A percentile compares a stretch with the other conserved stretches of the same genome.
These are phyloP conservation scores for Zalophus californianus DNA, from an alignment of 2,797 vertebrate genomes.

Conservation along the genomic window DNA sequence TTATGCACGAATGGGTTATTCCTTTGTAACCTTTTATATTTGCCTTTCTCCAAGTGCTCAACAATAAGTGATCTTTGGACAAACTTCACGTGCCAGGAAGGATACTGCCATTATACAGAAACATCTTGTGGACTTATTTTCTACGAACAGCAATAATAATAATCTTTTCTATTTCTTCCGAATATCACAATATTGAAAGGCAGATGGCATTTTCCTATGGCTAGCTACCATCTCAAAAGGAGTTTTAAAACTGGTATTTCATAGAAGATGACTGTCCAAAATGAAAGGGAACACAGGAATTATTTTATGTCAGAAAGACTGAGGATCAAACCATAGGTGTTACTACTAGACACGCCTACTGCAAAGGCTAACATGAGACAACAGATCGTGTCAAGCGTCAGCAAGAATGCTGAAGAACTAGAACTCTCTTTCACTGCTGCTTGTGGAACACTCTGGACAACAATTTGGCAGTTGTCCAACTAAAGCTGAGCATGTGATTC, in stretches of 20 bases:
- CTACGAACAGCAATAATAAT: background rate
- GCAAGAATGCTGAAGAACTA: background rate
- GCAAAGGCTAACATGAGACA: background rate
- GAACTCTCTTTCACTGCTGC: background rate
- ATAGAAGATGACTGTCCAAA: background rate
- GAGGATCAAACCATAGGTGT: background rate
- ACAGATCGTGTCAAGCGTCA: too few relatives aligned
- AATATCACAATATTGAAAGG: background rate
- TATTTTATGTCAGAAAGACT: background rate
- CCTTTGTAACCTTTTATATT: background rate
- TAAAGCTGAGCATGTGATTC: background rate
- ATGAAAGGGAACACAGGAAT: background rate
- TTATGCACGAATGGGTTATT: background rate
- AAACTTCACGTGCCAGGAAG: background rate
- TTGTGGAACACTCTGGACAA: background rate
- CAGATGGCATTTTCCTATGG: background rate
- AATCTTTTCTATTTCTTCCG: background rate
- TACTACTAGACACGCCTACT: background rate
- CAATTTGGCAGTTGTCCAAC: background rate
- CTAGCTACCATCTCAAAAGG: background rate
- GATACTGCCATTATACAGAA: background rate
- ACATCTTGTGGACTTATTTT: background rate
- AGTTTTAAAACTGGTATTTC: slow-evolving; percentile 25
- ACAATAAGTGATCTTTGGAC: background rate
- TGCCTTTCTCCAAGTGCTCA: slow-evolving; percentile 20